Evolutionary conservation across 2,888 invertebrate genomes (phyloP), one percentile per base, ranked within the genome.

Genomic region (Aspidapion aeneum): DNA sequence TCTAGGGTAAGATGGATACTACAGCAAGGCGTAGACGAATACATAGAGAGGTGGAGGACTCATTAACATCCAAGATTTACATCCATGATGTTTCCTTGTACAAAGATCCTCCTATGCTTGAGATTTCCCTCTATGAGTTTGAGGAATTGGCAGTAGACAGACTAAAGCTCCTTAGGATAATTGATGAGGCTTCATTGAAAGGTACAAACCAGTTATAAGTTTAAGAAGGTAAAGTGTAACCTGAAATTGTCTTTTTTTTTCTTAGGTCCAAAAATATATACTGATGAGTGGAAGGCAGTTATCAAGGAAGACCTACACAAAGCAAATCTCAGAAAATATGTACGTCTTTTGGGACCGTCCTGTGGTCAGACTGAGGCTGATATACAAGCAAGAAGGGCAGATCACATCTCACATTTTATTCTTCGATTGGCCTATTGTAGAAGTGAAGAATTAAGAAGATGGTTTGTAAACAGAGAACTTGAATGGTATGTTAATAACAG

Each of bases 391-490:
- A 84, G 93, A 61, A 84, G 86, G 20, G 86, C 87, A 66, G 98
- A 99, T 79, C 90, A 93, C 73, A 86, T 97, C 58, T 94, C 98
- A 0, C 98, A 99, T 79, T 98, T 92, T 77, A 93, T 98, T 71
- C 82, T 98, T 1, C 85, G 97, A 62, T 80, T 99, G 63, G 95
- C 95, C 0, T 98, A 94, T 79, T 97, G 96, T 75, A 86, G 91
- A 73, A 89, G 90, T 19, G 91, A 93, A 69, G 96, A 97, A 62
- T 82, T 94, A 49, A 83, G 91, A 35, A 86, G 84, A 64, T 98
- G 98, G 98, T 96, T 96, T 76, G 82, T 96, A 16, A 82, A 86
- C 18, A 87, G 93, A 69, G 99, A 99, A 82, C 79, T 92, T 65
- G 98, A 98, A 74, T 82, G 97, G 61, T n/a, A n/a, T n/a, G n/a